Base-by-base conservation (phyloP, 2,888 invertebrate species). In the Drosophila algonquin region DNA sequence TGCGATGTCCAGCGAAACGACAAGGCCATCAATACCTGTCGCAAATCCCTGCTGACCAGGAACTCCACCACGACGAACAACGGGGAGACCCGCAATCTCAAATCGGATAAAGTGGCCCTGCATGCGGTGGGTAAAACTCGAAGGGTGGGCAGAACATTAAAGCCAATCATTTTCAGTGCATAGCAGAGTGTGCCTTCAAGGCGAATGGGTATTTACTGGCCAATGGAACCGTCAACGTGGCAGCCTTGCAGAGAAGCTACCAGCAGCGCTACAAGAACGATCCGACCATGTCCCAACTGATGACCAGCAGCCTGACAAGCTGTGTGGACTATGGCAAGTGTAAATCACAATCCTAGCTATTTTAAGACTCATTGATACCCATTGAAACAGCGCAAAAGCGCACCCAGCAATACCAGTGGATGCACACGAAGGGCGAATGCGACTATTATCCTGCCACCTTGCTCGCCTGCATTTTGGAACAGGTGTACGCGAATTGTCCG, bases 401-500 rank as follows among this genome's bases (percentile, higher is more conserved):
- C 1, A 32, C 74, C 2, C 48, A 72, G 14, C 65, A 80, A 51
- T 73, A 72, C 18, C 46, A 76, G 24, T 89, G 89, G 89, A n/a
- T 86, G 53, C 73, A 70, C 21, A 21, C 65, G 2, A 73, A 75
- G 55, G 73, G 71, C 9, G 57, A 76, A 0, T 89, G 89, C 59
- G 67, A 87, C 52, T 78, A 75, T 40, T 74, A 67, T 59, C 89
- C 85, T 7, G 89, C 75, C 10, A 74, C 73, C 6, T 45, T 86
- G 46, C 50, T 87, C 35, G 76, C 80, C 55, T 86, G 89, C 47
- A 62, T 69, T 3, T 75, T 81, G 69, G 80, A 87, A 16, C 51
- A 76, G 44, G 82, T 81, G 2, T 85, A 89, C 44, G 65, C 71
- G 9, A 89, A 81, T 27, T 89, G 87, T 27, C 87, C 87, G 1